Percentiles rank a stretch among this genome's conserved stretches.
phyloP scores from a whole-genome alignment of 23 tunicate genomes.

The Halocynthia roretzi region DNA sequence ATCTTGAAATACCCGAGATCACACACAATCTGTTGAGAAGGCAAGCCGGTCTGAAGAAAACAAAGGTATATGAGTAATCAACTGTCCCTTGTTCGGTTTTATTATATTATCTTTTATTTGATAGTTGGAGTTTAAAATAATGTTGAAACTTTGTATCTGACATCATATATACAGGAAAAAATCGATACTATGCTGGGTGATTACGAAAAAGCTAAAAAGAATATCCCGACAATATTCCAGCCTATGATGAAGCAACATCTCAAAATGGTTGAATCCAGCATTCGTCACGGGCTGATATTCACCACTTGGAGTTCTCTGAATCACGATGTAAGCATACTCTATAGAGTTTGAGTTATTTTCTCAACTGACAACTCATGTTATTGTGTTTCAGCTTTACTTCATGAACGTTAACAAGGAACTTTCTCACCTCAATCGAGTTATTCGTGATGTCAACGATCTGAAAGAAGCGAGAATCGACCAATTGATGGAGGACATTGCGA shows the following conservation, averaged over 20 bases:
- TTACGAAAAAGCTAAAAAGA: slow-evolving; percentile 61
- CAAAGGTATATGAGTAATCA: slow-evolving; percentile 37
- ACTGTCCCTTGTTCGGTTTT: no score
- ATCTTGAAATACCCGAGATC: slow-evolving; percentile 72
- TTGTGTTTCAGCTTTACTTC: slow-evolving; percentile 43
- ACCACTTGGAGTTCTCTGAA: slow-evolving; percentile 95
- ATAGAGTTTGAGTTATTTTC: not conserved
- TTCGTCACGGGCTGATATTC: slow-evolving; percentile 79
- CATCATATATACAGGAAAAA: slow-evolving; percentile 32
- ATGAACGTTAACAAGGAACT: slow-evolving; percentile 65
- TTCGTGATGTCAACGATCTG: slow-evolving; percentile 79
- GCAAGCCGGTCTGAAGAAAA: slow-evolving; percentile 51
- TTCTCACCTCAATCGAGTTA: slow-evolving; percentile 58
- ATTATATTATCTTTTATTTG: no score
- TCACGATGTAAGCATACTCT: slow-evolving; percentile 46
- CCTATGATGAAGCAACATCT: slow-evolving; percentile 87
- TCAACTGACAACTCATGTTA: not conserved
- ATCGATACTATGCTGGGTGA: slow-evolving; percentile 54
- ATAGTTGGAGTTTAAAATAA: no score
- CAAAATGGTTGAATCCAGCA: slow-evolving; percentile 64
- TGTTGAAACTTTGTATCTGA: no score
- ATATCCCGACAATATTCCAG: slow-evolving; percentile 70
- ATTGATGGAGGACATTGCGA: slow-evolving; percentile 70
- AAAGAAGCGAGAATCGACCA: slow-evolving; percentile 86
- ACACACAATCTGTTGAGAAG: slow-evolving; percentile 54